Evolutionary conservation across 2,797 vertebrate species (phyloP), one percentile per base, ranked within the genome.

Genomic region (Nyctalus aviator): DNA sequence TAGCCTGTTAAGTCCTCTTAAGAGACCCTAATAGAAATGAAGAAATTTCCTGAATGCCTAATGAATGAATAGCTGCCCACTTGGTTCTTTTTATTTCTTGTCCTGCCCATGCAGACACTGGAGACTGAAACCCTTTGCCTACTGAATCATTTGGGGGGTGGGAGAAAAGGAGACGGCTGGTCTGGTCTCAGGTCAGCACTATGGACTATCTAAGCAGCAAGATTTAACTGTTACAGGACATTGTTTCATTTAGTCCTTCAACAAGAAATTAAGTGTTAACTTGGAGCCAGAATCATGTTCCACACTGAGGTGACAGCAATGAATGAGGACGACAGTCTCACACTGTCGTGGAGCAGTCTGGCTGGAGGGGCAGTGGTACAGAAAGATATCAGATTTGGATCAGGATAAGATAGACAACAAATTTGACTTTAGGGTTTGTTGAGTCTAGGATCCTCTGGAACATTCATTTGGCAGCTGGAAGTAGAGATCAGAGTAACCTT

Each of bases 281-380:
- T 77, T 27, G 35, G 48, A 92, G 68, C 35, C 57, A 83, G 73
- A 79, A 32, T 71, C 44, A 7, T 78, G 25, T 69, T 37, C 86
- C 12, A 8, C 41, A 9, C 6, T 17, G 14, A 14, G 30, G 10
- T 53, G 59, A 30, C n/a, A 37, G 9, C 46, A n/a, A 2, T 37
- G 2, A 57, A 8, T 8, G 25, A 50, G 27, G 55, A 0, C 8
- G 37, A 15, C 57, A 21, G 37, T 35, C 6, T 79, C 21, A 8
- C 0, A 0, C 32, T 55, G 44, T 64, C 4, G 0, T 0, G 2
- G 71, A 69, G 53, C n/a, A 0, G 0, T 78, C 75, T 21, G 0
- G 1, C 21, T 4, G 7, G 32, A 68, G 88, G 27, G 21, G 20
- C 41, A 4, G 59, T 3, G 0, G 25, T n/a, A 41, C 6, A 64